Conservation (phyloP, 2,113 vertebrate genomes). For the Gymnobelideus leadbeateri region DNA sequence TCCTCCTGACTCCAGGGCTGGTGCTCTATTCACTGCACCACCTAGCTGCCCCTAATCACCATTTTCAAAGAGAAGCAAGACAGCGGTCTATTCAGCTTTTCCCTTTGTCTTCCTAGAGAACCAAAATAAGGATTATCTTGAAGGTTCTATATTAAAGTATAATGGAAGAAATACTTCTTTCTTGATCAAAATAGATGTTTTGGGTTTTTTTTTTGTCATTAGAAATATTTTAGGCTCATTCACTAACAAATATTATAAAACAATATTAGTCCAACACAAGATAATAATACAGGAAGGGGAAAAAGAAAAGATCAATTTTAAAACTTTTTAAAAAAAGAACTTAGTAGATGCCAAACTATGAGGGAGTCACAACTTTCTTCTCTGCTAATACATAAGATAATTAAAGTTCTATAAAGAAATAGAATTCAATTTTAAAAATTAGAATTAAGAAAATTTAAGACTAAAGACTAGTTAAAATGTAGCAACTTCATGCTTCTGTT, state of each 20-base stretch:
- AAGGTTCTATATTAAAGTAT: not conserved
- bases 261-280: slow-evolving; percentile 47
- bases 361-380: slow-evolving; percentile 29
- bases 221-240: slow-evolving; percentile 36
- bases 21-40: too few species aligned
- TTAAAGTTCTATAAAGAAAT: slow-evolving; percentile 71
- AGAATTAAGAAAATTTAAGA: slow-evolving; percentile 70
- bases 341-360: slow-evolving; percentile 38
- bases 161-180: slow-evolving; percentile 16
- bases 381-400: slow-evolving; percentile 54
- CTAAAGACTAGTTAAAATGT: slow-evolving; percentile 75
- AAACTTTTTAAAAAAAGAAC: slow-evolving; percentile 37
- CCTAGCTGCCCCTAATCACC: not conserved
- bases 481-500: slow-evolving; percentile 86
- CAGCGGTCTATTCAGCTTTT: slow-evolving; percentile 13
- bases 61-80: slow-evolving; percentile 26
- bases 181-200: slow-evolving; percentile 14
- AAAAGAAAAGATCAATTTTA: slow-evolving; percentile 31
- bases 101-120: slow-evolving; percentile 30
- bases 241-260: slow-evolving; percentile 40
- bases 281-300: slow-evolving; percentile 2
- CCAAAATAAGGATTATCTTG: slow-evolving; percentile 8
- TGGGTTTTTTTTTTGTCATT: not conserved
- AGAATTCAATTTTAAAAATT: slow-evolving; percentile 73
- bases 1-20: too few species aligned